phyloP scores from a whole-genome alignment of 2,797 vertebrate species.

The Manis crassicaudata region DNA sequence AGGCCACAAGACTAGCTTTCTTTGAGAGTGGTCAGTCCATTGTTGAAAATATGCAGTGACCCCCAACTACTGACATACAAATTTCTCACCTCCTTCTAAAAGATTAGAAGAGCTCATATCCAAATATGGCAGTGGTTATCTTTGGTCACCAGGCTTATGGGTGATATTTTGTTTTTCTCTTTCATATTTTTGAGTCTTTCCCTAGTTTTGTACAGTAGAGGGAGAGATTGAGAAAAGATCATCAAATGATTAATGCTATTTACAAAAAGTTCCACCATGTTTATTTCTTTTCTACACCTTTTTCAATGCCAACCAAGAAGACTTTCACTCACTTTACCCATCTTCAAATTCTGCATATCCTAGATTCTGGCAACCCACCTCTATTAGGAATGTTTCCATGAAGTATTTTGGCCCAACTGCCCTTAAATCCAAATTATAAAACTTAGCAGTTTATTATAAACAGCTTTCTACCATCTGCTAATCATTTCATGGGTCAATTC shows the following conservation, averaged over 20 bases:
- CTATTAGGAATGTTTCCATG: not conserved
- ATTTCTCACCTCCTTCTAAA: not conserved
- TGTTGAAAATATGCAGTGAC: not conserved
- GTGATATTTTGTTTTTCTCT: constrained; percentile 1
- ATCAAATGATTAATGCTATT: not conserved
- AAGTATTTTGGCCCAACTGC: not conserved
- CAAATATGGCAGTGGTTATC: not conserved
- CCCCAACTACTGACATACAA: not conserved
- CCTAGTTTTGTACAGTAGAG: not conserved
- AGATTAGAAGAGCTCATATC: not conserved
- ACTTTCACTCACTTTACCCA: not conserved
- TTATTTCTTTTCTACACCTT: not conserved
- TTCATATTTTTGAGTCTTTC: not conserved
- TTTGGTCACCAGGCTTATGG: not conserved
- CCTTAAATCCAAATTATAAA: constrained; percentile 8
- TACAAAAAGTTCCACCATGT: not conserved
- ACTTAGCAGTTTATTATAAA: not conserved
- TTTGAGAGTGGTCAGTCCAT: not conserved
- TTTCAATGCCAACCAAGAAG: not conserved
- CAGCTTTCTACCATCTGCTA: not conserved
- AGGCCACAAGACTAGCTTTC: not conserved
- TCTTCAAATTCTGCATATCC: not conserved
- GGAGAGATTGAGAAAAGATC: not conserved
- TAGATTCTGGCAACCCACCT: not conserved
- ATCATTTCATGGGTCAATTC: not conserved